Conservation (phyloP, 2,113 vertebrate genomes). For the Sus scrofa region DNA sequence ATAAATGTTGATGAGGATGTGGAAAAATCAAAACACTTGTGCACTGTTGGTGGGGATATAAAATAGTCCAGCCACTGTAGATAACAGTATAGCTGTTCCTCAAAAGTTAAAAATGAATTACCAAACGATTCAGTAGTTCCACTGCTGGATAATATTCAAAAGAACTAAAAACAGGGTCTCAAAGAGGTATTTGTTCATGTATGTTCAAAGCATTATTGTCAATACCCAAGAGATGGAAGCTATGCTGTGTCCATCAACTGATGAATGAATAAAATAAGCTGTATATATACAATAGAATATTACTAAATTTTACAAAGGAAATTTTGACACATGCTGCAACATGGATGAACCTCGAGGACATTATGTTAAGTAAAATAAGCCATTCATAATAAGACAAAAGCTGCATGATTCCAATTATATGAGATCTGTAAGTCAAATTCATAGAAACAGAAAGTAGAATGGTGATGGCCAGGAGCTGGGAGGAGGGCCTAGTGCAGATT, state of each 20-base stretch:
- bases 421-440: background rate
- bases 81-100: background rate
- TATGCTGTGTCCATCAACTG: background rate
- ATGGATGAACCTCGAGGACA: background rate
- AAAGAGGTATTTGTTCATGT: background rate
- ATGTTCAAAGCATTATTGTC: background rate
- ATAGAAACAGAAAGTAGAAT: background rate
- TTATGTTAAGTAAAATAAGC: background rate
- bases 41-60: background rate
- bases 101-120: background rate
- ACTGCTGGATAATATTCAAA: background rate
- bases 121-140: background rate
- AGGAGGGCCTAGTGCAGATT: background rate
- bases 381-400: background rate
- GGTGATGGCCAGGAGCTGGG: background rate
- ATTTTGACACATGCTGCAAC: background rate
- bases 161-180: background rate
- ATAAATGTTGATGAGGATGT: background rate
- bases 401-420: background rate
- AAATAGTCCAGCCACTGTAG: background rate
- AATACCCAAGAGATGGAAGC: background rate
- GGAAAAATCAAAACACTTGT: background rate
- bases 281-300: background rate
- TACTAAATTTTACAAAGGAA: background rate
- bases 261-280: background rate